These are phyloP conservation scores for Stictonetta naevosa DNA, from an alignment of 2,113 vertebrate genomes.

Conservation along the genomic window DNA sequence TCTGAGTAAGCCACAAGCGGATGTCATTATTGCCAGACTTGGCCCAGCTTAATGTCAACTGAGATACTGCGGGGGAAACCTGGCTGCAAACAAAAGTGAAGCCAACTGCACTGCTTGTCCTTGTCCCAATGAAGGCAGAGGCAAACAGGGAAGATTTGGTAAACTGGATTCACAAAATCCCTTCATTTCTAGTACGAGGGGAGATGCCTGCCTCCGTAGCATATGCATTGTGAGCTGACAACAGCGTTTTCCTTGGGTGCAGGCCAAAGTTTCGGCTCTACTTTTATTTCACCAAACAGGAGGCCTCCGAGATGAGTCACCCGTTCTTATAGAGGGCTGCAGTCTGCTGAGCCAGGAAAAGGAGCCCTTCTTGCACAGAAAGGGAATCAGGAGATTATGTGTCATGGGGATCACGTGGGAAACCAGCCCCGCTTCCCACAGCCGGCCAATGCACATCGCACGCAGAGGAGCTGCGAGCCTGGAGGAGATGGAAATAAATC, in stretches of 20 bases:
- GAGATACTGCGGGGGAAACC: background rate
- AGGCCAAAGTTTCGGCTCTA: slow-evolving; percentile 3
- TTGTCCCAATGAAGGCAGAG: background rate
- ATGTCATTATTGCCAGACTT: slow-evolving; percentile 33
- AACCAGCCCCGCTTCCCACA: background rate
- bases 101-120: slow-evolving; percentile 6
- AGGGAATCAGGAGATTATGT: slow-evolving; percentile 28
- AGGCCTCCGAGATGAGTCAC: slow-evolving; percentile 42
- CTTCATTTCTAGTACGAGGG: background rate
- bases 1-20: slow-evolving; percentile 28
- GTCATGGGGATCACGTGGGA: background rate
- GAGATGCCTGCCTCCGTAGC: background rate
- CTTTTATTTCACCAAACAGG: slow-evolving; percentile 5
- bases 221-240: background rate
- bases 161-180: background rate
- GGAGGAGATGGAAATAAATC: background rate
- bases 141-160: background rate
- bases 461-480: background rate
- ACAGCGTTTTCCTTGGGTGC: background rate
- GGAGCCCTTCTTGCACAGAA: slow-evolving; percentile 14
- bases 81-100: slow-evolving; percentile 20
- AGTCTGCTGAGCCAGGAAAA: slow-evolving; percentile 27
- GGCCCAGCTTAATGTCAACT: slow-evolving; percentile 10
- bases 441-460: background rate
- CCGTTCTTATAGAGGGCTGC: background rate